Percentiles rank a stretch among this genome's conserved stretches.
These are phyloP conservation scores for Myotis brandtii DNA, from an alignment of 2,113 vertebrate genomes.

Conservation along the genomic window DNA sequence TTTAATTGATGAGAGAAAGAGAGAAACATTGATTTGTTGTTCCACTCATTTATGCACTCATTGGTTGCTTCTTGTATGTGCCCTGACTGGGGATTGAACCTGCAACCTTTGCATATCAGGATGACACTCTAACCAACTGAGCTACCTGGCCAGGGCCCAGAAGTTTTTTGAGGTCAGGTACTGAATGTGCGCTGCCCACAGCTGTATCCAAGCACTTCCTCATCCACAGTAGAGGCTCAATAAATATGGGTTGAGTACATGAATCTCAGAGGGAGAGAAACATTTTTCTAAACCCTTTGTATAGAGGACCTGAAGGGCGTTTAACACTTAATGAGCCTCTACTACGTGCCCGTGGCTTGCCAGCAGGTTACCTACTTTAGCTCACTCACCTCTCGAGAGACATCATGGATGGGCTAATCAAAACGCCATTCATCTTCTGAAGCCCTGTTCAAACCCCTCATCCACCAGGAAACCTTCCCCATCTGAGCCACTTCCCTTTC, in stretches of 20 bases:
- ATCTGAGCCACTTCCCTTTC: neutral
- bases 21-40: neutral
- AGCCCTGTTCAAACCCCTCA: neutral
- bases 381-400: neutral
- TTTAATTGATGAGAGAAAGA: neutral
- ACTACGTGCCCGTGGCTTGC: neutral
- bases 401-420: neutral
- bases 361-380: neutral
- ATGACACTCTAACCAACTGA: neutral
- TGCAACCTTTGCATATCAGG: neutral
- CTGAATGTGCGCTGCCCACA: neutral
- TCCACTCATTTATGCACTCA: neutral
- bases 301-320: neutral
- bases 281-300: neutral
- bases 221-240: neutral
- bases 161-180: neutral
- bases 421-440: neutral
- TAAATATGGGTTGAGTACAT: neutral
- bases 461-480: neutral
- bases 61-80: neutral
- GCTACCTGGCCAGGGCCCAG: neutral
- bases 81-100: neutral
- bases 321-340: neutral
- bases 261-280: constrained; percentile 3
- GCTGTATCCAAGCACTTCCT: neutral